A percentile compares a stretch with the other conserved stretches of the same genome.
Conservation (phyloP, 2,113 vertebrate species). For the Synchiropus splendidus region DNA sequence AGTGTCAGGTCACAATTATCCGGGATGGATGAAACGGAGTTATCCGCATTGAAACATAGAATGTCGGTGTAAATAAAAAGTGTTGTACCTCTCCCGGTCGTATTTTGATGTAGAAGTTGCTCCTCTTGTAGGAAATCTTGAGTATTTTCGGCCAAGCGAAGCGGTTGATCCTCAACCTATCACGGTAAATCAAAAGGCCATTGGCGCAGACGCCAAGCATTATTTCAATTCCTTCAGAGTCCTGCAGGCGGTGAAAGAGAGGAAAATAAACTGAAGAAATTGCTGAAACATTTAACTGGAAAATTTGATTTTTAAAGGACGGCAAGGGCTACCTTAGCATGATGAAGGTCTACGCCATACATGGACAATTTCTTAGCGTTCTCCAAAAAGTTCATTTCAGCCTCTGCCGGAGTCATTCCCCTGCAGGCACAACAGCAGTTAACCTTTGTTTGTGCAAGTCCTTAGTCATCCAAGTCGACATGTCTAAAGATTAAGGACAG, state of each 20-base stretch:
- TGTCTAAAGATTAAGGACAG: no score
- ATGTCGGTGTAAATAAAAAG: no score
- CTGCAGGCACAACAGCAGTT: conserved; percentile 53
- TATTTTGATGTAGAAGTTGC: conserved; percentile 99
- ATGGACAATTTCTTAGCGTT: conserved; percentile 98
- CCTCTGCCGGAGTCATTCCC: conserved; percentile 94
- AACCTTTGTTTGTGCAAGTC: no score
- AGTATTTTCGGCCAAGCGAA: conserved; percentile 99
- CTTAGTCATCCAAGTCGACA: no score
- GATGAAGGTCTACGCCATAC: conserved; percentile 96
- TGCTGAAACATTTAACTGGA: not conserved
- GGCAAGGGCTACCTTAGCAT: conserved; percentile 80
- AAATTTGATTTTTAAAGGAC: not conserved
- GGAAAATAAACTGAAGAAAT: conserved; percentile 4
- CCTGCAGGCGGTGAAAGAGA: conserved; percentile 58
- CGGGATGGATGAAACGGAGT: no score
- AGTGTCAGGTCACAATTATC: no score
- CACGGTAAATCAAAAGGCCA: conserved; percentile 91
- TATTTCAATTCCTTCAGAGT: conserved; percentile 97
- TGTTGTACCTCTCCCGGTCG: conserved; percentile 85
- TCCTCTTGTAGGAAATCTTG: conserved; percentile 98
- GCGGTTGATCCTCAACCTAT: conserved; percentile 94
- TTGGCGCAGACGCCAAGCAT: conserved; percentile 97
- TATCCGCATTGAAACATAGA: no score
- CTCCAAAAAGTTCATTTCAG: conserved; percentile 96